Base-by-base conservation (phyloP, 1,140 invertebrate species). In the Cyphomyrmex costatus region DNA sequence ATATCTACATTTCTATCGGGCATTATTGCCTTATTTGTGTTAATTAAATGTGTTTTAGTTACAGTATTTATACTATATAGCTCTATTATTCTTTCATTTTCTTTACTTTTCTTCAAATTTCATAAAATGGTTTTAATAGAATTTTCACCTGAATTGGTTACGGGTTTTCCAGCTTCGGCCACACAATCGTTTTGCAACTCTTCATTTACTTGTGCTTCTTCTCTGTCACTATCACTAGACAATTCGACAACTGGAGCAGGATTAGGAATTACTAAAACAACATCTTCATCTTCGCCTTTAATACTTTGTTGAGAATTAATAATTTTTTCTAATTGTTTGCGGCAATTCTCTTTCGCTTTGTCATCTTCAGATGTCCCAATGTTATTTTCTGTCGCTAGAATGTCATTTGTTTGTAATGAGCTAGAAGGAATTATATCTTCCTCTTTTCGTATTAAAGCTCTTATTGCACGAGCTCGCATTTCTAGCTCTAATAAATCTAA, bases 401-500 rank as follows among this genome's bases (percentile, higher is more conserved):
- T 80, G 19, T 14, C 70, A 46, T 24, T 33, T 0, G 19, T 60
- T 61, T 77, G 63, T 24, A 68, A 89, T 16, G 88, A 61, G 42
- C 89, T 91, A 53, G 85, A 36, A 68, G 89, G 78, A 33, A 86
- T 93, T 30, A 93, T 91, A 33, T 95, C 94, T 56, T 95, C 95
- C 71, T 95, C 95, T 85, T 95, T 95, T 2, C 93, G 93, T 73
- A 96, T 95, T 24, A 96, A 92, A 77, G 95, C 95, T 91, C 95
- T 92, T 78, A 96, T 96, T 14, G 96, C 95, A 53, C 95, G 92
- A 16, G 95, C 95, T 87, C 95, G 93, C 96, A 96, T 96, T 92
- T 96, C 96, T 46, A 96, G 86, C 78, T 96, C 95, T 53, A 96
- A 91, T 53, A 96, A 92, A 90, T 96, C 96, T 16, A 96, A 87